Evolutionary conservation across 2,797 vertebrate genomes (phyloP), one percentile per base, ranked within the genome.

Genomic region (Danio albolineatus): DNA sequence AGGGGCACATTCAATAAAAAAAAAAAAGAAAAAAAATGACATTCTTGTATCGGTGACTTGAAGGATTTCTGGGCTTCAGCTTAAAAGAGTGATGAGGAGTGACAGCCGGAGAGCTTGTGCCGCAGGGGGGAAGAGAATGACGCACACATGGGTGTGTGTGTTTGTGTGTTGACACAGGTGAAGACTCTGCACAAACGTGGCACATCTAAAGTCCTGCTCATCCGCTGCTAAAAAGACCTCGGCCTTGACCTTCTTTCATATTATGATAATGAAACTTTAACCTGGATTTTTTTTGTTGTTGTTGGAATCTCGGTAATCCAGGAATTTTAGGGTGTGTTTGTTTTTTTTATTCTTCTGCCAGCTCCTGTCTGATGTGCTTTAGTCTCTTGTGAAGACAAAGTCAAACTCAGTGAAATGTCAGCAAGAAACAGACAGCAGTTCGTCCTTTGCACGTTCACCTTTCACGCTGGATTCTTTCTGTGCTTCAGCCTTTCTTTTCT

Each of bases 21-120:
- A 41, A 39, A 14, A n/a, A n/a, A n/a, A 28, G 28, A 28, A 28
- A 28, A 28, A 28, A 6, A 38, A 36, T 17, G 48, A 7, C 7
- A 19, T 59, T 57, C 13, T 46, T 73, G 8, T 60, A 39, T 59
- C 57, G 17, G 21, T 60, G 53, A 21, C 53, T 67, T 46, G 2
- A 48, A 67, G 74, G 19, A 57, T 48, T 48, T 28, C n/a, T 21
- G 28, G 54, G 12, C 56, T 51, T 70, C n/a, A 69, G 54, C 43
- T 61, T 70, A 43, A 7, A 59, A 73, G 12, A 78, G 76, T 78
- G 53, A 78, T 70, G 46, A 21, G 19, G 9, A 78, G 65, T 70
- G 76, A 78, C 56, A 78, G n/a, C 17, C 9, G n/a, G 65, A 78
- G 56, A 78, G 65, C 61, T 67, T 78, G 17, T 67, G 64, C 43